Percentiles rank a stretch among this genome's conserved stretches.
phyloP scores from a whole-genome alignment of 2,888 invertebrate species.

The Drosophila limbata region DNA sequence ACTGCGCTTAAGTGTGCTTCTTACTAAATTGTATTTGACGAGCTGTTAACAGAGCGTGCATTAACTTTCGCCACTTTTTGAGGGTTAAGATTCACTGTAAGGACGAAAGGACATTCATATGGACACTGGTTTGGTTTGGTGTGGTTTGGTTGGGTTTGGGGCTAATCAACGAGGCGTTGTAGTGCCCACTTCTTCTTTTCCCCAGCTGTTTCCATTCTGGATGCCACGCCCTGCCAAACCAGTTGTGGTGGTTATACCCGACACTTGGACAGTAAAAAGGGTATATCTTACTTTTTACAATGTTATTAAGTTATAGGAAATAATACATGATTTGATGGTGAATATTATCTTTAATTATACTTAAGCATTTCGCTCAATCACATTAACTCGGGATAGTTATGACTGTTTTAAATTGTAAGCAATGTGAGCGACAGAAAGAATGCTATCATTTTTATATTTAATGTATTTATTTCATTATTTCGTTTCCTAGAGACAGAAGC shows the following conservation, averaged over 20 bases:
- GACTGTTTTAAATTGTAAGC: too few relatives aligned
- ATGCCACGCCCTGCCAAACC: constrained; percentile 29
- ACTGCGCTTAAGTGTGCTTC: constrained; percentile 36
- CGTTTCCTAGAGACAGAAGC: too few relatives aligned
- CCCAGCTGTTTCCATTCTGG: not conserved
- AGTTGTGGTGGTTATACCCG: constrained; percentile 22
- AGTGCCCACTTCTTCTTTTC: not conserved
- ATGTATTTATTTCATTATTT: too few relatives aligned
- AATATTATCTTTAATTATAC: not conserved
- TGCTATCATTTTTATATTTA: too few relatives aligned
- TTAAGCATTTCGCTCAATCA: not conserved
- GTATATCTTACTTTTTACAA: not conserved
- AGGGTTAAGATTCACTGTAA: not conserved
- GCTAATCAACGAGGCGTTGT: constrained; percentile 74
- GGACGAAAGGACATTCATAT: too few relatives aligned
- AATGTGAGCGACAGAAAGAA: too few relatives aligned
- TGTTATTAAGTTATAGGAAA: too few relatives aligned
- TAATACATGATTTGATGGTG: too few relatives aligned
- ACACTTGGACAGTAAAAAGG: not conserved
- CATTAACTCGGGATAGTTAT: too few relatives aligned
- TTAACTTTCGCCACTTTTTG: constrained; percentile 39
- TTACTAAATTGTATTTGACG: constrained; percentile 69
- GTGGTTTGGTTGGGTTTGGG: not conserved
- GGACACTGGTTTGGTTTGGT: too few relatives aligned
- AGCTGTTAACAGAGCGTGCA: constrained; percentile 66